phyloP scores from a whole-genome alignment of 2,797 vertebrate species.

The Macropus fuliginosus region DNA sequence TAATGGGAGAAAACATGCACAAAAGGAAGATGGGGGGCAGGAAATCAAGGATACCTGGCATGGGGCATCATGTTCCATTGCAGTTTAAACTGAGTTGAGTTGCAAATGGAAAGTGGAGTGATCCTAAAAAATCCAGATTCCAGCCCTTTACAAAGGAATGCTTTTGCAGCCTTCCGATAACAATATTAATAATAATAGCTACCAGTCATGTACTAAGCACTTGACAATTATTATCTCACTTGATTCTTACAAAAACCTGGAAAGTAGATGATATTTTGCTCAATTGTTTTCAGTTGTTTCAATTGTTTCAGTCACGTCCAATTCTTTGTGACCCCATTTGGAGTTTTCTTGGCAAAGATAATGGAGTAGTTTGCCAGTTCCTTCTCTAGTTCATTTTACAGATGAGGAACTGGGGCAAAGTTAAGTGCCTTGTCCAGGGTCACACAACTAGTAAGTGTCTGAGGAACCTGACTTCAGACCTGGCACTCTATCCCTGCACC shows the following conservation, averaged over 20 bases:
- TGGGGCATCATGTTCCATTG: not conserved
- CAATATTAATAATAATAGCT: not conserved
- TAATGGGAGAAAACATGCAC: not conserved
- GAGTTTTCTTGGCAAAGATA: too few species aligned
- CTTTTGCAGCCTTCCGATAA: not conserved
- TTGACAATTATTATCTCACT: not conserved
- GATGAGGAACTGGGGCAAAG: too few species aligned
- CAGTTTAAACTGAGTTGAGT: not conserved
- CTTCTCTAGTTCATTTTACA: too few species aligned
- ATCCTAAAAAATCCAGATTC: not conserved
- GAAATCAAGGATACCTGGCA: not conserved
- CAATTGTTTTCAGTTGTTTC: too few species aligned
- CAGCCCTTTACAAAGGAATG: not conserved
- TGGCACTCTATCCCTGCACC: too few species aligned
- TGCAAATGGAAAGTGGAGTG: not conserved
- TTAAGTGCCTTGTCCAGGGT: too few species aligned
- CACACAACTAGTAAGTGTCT: too few species aligned
- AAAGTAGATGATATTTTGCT: not conserved
- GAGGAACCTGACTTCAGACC: too few species aligned
- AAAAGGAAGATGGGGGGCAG: not conserved
- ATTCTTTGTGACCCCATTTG: too few species aligned
- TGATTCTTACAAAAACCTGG: not conserved
- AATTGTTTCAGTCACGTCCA: too few species aligned
- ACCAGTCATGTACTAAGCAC: not conserved
- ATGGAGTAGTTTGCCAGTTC: too few species aligned